Conservation (phyloP, 2,888 invertebrate species). For the Melanophora roralis region DNA sequence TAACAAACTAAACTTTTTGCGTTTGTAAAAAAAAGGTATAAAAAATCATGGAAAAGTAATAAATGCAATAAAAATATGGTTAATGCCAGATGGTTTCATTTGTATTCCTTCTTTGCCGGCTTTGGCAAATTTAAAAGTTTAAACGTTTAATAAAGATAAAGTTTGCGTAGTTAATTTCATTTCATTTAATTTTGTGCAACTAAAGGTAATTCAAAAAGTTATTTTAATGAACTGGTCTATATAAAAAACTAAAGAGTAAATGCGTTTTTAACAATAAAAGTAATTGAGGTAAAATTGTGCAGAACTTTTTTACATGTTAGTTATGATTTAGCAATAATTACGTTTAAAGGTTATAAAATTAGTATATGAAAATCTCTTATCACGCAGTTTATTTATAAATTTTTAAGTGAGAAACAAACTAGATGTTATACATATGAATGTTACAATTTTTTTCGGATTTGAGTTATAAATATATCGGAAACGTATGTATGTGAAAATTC, state of each 20-base stretch:
- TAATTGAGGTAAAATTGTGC: too few species aligned
- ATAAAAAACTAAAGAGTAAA: neutral
- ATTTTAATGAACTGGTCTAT: neutral
- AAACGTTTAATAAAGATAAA: constrained; percentile 43
- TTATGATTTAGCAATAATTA: too few species aligned
- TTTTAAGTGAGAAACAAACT: too few species aligned
- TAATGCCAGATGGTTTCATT: constrained; percentile 42
- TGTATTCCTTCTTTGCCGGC: neutral
- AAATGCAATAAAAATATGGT: constrained; percentile 48
- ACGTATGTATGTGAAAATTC: too few species aligned
- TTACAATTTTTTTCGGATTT: too few species aligned
- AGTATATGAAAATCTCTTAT: too few species aligned
- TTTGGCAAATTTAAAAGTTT: constrained; percentile 1
- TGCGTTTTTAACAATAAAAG: too few species aligned
- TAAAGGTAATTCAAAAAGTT: constrained; percentile 21
- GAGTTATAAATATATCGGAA: too few species aligned
- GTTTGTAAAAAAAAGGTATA: constrained; percentile 9
- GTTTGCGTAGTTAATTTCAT: neutral
- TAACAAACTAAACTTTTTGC: constrained; percentile 60
- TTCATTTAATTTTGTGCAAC: neutral
- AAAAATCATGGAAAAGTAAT: constrained; percentile 22
- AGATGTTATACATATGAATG: too few species aligned
- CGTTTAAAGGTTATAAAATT: too few species aligned
- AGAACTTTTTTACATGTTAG: too few species aligned
- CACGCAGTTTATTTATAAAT: too few species aligned